These are phyloP conservation scores for Aelia acuminata DNA, from an alignment of 2,888 invertebrate genomes.

Conservation along the genomic window DNA sequence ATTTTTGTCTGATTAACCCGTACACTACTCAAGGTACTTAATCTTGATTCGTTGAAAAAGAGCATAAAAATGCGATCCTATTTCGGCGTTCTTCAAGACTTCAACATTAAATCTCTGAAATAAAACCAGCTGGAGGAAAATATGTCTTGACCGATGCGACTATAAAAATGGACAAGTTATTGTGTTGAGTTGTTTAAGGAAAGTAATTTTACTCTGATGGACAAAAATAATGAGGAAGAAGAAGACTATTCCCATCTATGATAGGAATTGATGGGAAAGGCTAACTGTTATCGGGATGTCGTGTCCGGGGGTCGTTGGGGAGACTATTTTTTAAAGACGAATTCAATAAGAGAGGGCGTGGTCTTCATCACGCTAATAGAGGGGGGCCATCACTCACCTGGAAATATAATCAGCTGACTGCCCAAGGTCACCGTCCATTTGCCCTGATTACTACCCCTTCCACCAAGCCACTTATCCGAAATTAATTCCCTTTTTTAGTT, in stretches of 20 bases:
- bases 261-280: neutral
- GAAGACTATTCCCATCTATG: neutral
- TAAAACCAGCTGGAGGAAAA: too few species aligned
- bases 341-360: slow-evolving; percentile 56
- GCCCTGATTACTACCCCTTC: slow-evolving; percentile 34
- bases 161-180: too few species aligned
- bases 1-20: too few species aligned
- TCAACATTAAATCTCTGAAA: too few species aligned
- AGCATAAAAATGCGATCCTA: too few species aligned
- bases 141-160: too few species aligned
- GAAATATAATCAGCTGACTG: slow-evolving; percentile 54
- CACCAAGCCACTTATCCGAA: neutral
- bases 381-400: slow-evolving; percentile 52
- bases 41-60: too few species aligned
- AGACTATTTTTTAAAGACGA: slow-evolving; percentile 50
- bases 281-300: neutral
- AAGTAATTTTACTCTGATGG: neutral
- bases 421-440: slow-evolving; percentile 50
- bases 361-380: slow-evolving; percentile 47
- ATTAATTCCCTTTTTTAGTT: slow-evolving; percentile 18
- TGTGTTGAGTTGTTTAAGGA: too few species aligned
- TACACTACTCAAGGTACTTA: too few species aligned
- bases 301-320: neutral
- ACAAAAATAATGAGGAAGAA: neutral
- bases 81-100: too few species aligned